Base-by-base conservation (phyloP, 2,888 invertebrate species). In the Criorhina ranunculi region DNA sequence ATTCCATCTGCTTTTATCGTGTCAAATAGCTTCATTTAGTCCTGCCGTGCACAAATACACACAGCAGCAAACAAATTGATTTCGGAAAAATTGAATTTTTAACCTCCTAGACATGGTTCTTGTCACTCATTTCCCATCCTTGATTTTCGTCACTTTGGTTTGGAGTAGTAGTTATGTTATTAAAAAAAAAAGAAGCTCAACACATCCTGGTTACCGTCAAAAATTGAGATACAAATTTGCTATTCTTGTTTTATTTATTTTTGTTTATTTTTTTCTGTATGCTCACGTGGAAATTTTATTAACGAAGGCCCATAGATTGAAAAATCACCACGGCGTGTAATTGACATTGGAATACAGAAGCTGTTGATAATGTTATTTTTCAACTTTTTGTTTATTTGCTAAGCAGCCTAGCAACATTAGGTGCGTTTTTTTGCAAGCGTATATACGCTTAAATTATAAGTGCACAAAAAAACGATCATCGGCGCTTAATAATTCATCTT, bases 11-110 rank as follows among this genome's bases (percentile, higher is more conserved):
- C 17, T 40, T 53, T 51, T 67, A 53, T 53, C 37, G 53, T n/a
- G 29, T 53, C 29, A 67, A 67, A 67, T 19, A 15, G n/a, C 66
- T 15, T 67, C 29, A 49, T 67, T 67, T 67, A 29, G 29, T 31
- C 29, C 49, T 12, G 4, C 24, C 9, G 44, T 37, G 11, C 35
- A 12, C 35, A 66, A 5, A 12, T 19, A 64, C 33, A 33, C 5
- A 33, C 37, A 57, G n/a, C 9, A 17, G 29, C 9, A 40, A 35
- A 62, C 33, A 49, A 64, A 64, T 62, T 66, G 66, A 53, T 66
- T 66, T 49, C 37, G 24, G 29, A 35, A 24, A 31, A 35, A 66
- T 53, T 67, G 51, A 53, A 53, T 67, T 53, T 67, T 42, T 53
- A 64, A 64, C 35, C 12, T 12, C 3, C 7, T 35, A 49, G 33